Conservation (phyloP, 2,113 vertebrate species). For the Oceanites oceanicus region DNA sequence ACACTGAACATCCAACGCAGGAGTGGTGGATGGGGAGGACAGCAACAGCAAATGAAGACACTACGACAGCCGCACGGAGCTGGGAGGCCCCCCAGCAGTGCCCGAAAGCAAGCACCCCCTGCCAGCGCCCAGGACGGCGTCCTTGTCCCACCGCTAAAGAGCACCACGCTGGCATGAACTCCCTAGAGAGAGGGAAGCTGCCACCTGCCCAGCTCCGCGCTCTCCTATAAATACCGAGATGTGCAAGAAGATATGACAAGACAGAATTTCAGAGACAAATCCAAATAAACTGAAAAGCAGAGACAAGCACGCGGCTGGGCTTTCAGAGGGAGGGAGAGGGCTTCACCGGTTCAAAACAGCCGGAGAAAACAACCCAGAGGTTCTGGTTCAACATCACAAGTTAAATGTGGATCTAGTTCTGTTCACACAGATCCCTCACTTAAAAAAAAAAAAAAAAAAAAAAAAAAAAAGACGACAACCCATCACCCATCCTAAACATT, state of each 20-base stretch:
- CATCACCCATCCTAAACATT: not conserved
- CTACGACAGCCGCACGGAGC: accelerated
- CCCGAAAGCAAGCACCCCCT: not conserved
- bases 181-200: not conserved
- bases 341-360: not conserved
- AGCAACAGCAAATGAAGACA: not conserved
- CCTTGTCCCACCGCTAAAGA: not conserved
- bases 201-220: not conserved
- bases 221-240: not conserved
- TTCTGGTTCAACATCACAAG: not conserved
- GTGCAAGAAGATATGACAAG: accelerated
- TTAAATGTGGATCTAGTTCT: not conserved
- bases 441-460: not conserved
- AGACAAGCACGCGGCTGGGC: not conserved
- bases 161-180: not conserved
- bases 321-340: not conserved
- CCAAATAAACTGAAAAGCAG: not conserved
- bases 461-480: not conserved
- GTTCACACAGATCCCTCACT: not conserved
- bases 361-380: not conserved
- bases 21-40: not conserved
- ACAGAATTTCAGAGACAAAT: not conserved
- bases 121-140: accelerated
- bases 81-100: not conserved
- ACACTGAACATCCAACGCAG: accelerated